Base-by-base conservation (phyloP, 2,888 invertebrate species). In the Germaria angustata region DNA sequence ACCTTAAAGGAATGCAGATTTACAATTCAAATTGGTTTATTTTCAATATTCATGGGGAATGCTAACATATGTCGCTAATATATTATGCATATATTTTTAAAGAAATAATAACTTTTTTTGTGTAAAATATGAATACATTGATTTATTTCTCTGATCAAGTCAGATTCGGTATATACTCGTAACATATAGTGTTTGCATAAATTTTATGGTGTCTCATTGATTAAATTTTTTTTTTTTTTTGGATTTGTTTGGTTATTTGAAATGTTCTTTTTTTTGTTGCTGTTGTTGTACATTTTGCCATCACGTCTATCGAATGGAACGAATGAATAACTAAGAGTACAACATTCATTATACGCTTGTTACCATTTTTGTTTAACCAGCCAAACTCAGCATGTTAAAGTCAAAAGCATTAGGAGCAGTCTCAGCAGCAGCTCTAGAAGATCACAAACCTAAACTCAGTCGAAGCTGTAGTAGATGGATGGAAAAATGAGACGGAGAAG, bases 321-420 rank as follows among this genome's bases (percentile, higher is more conserved):
- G 53, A 71, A 57, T 76, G 59, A 78, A 71, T 46, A 71, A 71
- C 63, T 49, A 20, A 46, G 44, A 71, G 39, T 57, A 59, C 51
- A 72, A 79, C 59, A 66, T 66, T 72, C 65, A 66, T 72, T 72
- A 79, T 66, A 72, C 65, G 72, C 79, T 79, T 65, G 79, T 79
- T 79, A 72, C 72, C 79, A 79, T 72, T 72, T 79, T 51, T 72
- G 72, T 79, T 79, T 51, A 79, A 72, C 65, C 72, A 79, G 65
- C 79, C 49, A 22, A 72, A 79, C 72, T 51, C 72, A 59, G 65
- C 63, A 71, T 78, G 65, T 71, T 71, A 44, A 65, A 71, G 51
- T 65, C 63, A 79, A 79, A 61, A 65, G 78, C 65, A 78, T 57
- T 65, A 78, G 78, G 39, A 71, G 55, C 71, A 78, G 46, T 44